Evolutionary conservation across 2,797 vertebrate genomes (phyloP), one percentile per base, ranked within the genome.

Genomic region (Stomatorhinus walkeri): DNA sequence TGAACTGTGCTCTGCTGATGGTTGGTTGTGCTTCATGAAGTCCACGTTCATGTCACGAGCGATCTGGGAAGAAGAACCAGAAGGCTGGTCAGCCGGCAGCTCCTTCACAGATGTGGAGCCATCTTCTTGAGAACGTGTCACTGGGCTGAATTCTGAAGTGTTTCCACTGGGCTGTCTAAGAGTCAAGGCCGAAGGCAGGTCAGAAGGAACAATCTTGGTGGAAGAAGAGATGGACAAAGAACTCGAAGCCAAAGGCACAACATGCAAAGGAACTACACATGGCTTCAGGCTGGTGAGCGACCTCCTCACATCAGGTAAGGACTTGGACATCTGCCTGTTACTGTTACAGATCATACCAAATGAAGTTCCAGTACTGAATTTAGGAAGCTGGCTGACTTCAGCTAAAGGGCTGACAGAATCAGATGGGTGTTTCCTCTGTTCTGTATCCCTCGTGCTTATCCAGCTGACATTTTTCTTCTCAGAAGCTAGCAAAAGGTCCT

Each of bases 131-230:
- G n/a, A 22, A 3, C 9, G 7, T 19, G n/a, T 72, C 6, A 51
- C 49, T 0, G 14, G 10, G 14, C n/a, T 61, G 16, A 52, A 49
- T 79, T 52, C 88, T 76, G 76, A 59, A 32, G 89, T 43, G 5
- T 2, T 43, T 6, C 14, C 88, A 32, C 90, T 83, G 8, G 59
- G 0, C 12, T 54, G 88, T 92, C 95, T 96, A 3, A 96, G 94
- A 87, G 95, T 94, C 40, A 97, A 93, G n/a, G 94, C 96, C 88
- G 97, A 93, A 72, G 91, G 96, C 90, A 97, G 91, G 40, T 94
- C 95, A 4, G 97, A 97, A 61, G 97, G 93, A 19, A 92, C 93
- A 1, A 93, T 95, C 89, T 88, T 94, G 88, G 87, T 16, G 0
- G 93, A 88, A 0, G 91, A 88, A 0, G 91, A 72, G 48, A 88